Conservation (phyloP, 2,113 vertebrate species). For the Tinamus guttatus region DNA sequence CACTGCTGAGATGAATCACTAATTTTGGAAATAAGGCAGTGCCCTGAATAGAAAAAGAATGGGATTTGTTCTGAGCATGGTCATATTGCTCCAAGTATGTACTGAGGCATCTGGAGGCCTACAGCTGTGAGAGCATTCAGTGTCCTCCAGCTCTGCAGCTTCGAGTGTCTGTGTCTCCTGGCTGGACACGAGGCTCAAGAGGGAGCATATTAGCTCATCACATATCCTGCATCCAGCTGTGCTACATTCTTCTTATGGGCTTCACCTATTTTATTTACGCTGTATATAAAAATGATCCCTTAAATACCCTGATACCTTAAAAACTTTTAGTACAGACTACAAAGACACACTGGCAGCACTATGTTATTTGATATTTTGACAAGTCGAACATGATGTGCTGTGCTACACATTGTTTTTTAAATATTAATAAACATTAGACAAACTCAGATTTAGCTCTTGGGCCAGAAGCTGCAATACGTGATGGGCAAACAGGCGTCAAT, state of each 20-base stretch:
- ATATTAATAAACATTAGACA: conserved; percentile 47
- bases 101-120: neutral
- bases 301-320: neutral
- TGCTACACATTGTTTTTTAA: conserved; percentile 19
- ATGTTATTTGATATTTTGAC: neutral
- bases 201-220: neutral
- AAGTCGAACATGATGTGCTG: neutral
- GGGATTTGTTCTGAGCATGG: neutral
- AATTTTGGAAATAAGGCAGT: neutral
- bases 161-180: neutral
- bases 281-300: neutral
- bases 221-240: neutral
- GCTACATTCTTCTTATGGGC: neutral
- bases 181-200: neutral
- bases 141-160: neutral
- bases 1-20: neutral
- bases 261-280: neutral
- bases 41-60: neutral
- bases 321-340: neutral
- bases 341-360: neutral
- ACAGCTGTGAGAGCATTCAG: neutral
- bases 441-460: conserved; percentile 35
- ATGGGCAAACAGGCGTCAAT: conserved; percentile 15
- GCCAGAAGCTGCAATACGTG: conserved; percentile 7
- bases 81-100: neutral